phyloP scores from a whole-genome alignment of 2,797 vertebrate species.

The Phrynocephalus vlangalii region DNA sequence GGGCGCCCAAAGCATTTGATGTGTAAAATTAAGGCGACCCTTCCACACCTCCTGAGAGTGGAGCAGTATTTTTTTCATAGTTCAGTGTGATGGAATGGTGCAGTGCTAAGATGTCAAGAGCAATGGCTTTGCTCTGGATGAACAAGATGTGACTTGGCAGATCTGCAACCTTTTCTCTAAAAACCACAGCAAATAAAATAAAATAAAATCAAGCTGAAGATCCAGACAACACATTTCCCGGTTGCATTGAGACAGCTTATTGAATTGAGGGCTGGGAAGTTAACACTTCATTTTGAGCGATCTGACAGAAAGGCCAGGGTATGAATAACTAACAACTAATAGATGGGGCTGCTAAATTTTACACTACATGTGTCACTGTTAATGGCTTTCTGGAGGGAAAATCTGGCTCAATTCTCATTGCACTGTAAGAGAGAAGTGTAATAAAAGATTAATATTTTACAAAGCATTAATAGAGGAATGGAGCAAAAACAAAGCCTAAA shows the following conservation, averaged over 20 bases:
- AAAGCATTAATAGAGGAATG: background rate
- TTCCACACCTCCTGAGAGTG: background rate
- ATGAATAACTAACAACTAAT: background rate
- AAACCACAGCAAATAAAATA: background rate
- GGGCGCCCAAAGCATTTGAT: background rate
- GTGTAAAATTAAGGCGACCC: background rate
- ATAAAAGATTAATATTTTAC: background rate
- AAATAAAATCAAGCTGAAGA: background rate
- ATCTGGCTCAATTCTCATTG: background rate
- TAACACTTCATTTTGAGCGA: background rate
- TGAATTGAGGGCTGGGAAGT: background rate
- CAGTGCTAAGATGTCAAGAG: background rate
- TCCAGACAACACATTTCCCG: no score
- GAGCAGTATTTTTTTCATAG: background rate
- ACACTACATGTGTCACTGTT: background rate
- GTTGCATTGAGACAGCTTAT: background rate
- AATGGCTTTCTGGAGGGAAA: background rate
- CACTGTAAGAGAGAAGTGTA: background rate
- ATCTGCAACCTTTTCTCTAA: background rate
- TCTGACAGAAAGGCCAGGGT: background rate
- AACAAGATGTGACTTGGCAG: background rate
- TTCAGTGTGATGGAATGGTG: background rate
- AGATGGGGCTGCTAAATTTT: background rate
- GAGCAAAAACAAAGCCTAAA: background rate
- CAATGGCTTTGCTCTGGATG: background rate